phyloP scores from a whole-genome alignment of 2,113 vertebrate genomes.

The Spea bombifrons region DNA sequence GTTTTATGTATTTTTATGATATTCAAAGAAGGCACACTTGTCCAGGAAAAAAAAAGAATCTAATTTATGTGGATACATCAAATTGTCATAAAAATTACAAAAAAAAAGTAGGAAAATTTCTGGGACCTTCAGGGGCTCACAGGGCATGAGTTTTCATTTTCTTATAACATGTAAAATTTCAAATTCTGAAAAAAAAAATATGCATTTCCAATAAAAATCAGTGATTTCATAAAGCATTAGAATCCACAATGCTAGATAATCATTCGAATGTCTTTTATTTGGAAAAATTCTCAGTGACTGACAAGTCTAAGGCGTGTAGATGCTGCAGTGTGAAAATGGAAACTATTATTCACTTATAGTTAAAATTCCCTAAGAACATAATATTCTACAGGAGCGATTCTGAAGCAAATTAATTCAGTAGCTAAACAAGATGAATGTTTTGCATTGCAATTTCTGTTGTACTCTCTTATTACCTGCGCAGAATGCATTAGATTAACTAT shows the following conservation, averaged over 20 bases:
- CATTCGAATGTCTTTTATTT: conserved; percentile 10
- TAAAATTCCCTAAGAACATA: conserved; percentile 44
- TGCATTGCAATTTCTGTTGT: conserved; percentile 46
- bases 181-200: no score
- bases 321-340: conserved; percentile 16
- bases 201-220: not conserved
- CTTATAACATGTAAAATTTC: no score
- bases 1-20: no score
- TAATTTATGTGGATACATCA: no score
- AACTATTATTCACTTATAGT: conserved; percentile 40
- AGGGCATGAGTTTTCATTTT: no score
- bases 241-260: conserved; percentile 1
- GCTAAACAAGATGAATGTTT: conserved; percentile 47
- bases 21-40: no score
- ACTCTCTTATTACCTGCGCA: conserved; percentile 47
- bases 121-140: no score
- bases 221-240: not conserved
- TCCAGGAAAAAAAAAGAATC: no score
- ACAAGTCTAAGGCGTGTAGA: conserved; percentile 19
- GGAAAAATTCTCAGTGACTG: conserved; percentile 20
- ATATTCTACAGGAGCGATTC: conserved; percentile 30
- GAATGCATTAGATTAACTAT: conserved; percentile 46
- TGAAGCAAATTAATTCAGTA: conserved; percentile 45
- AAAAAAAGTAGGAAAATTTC: no score
- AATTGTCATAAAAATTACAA: no score